Percentiles rank a stretch among this genome's conserved stretches.
phyloP scores from a whole-genome alignment of 2,113 vertebrate species.

The Gnathonemus echidnorhynchus region DNA sequence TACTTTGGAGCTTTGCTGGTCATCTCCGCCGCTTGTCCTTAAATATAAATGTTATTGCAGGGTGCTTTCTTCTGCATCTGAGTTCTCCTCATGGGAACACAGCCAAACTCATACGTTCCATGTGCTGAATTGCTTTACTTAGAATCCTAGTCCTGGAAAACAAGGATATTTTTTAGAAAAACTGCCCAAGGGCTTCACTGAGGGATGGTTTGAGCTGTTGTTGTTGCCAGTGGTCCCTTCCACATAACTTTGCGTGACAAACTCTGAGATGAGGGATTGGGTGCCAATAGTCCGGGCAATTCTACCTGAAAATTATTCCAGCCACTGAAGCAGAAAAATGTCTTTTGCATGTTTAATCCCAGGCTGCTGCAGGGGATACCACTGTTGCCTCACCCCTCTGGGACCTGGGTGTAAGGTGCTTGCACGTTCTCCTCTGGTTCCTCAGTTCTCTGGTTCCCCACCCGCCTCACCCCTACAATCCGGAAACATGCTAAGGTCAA shows the following conservation, averaged over 20 bases:
- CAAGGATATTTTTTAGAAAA: not conserved
- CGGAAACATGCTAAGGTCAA: not conserved
- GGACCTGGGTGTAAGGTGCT: not conserved
- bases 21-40: not conserved
- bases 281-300: not conserved
- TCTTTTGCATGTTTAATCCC: slow-evolving; percentile 13
- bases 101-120: not conserved
- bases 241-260: not conserved
- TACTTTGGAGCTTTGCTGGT: not conserved
- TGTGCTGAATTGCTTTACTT: not conserved
- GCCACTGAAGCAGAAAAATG: slow-evolving; percentile 17
- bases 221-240: not conserved
- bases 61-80: not conserved
- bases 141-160: not conserved
- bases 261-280: not conserved
- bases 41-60: not conserved
- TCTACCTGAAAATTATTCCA: slow-evolving; percentile 21
- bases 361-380: not conserved
- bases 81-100: not conserved
- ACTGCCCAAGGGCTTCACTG: not conserved
- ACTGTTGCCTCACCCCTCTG: not conserved
- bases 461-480: too few species aligned
- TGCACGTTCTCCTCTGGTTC: not conserved
- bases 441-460: too few species aligned
- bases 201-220: not conserved